Base-by-base conservation (phyloP, 2,797 vertebrate species). In the Brachyalestes nurse region DNA sequence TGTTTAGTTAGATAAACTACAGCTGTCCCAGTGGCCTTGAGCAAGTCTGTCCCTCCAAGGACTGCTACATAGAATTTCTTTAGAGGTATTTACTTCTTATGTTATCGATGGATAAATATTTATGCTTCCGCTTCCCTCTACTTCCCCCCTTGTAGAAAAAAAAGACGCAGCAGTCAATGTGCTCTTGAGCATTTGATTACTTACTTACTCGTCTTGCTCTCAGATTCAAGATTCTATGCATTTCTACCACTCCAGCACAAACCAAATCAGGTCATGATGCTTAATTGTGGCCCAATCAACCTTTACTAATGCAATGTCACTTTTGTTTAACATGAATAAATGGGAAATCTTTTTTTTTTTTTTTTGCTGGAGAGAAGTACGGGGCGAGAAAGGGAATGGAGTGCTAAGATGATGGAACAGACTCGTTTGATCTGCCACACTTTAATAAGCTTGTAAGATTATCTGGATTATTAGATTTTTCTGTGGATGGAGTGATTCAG, bases 271-370 rank as follows among this genome's bases (percentile, higher is more conserved):
- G 93, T 95, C 91, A 93, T 85, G 91, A 89, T 90, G 77, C 91
- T 92, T 96, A 95, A 96, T 95, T 94, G 93, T 93, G 93, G 89
- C 83, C 90, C 89, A 94, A 93, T 96, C 91, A 95, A 93, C 89
- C 92, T 93, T 95, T 93, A 87, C 89, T 93, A 94, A 95, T 90
- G 91, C 80, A 86, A 90, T 94, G 91, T 93, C 91, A 93, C 79
- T 95, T 95, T 93, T 95, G 91, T 91, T 95, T 93, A 93, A 93
- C 90, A 88, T 89, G 94, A 92, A 89, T 91, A 94, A 96, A 95
- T 92, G 92, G 93, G 93, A 92, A 90, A 91, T 90, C 90, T 75
- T 70, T 74, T 77, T 77, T 77, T 57, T 40, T 34, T 28, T 10
- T 13, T n/a, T n/a, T n/a, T 28, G 12, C 90, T 93, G 87, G 74